Evolutionary conservation across 2,888 invertebrate species (phyloP).

Genomic region (Philhelius pedissequus): DNA sequence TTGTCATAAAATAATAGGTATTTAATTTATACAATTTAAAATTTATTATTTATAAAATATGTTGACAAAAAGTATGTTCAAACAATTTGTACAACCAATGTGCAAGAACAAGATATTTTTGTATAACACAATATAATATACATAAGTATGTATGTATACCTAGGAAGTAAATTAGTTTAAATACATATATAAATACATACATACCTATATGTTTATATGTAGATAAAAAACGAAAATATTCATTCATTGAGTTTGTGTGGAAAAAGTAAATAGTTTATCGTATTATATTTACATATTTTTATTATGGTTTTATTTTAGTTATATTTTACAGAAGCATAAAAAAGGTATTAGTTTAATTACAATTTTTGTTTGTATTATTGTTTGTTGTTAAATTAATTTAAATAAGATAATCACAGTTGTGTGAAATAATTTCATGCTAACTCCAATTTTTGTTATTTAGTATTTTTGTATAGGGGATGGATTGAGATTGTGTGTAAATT

Average conservation of each 20-base stretch:
- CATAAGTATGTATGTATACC: background rate
- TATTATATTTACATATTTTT: background rate
- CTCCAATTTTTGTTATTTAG: background rate
- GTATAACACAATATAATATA: background rate
- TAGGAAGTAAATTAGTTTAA: background rate
- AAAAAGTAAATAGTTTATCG: background rate
- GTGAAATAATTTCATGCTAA: slow-evolving; percentile 56
- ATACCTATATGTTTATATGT: too few relatives aligned
- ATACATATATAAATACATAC: background rate
- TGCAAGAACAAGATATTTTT: background rate
- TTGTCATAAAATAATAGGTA: background rate
- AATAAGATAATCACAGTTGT: slow-evolving; percentile 56
- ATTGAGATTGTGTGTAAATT: slow-evolving; percentile 22
- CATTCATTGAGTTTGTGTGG: background rate
- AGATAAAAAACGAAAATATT: too few relatives aligned
- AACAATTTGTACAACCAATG: background rate
- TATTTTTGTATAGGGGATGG: slow-evolving; percentile 35
- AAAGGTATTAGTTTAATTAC: slow-evolving; percentile 1
- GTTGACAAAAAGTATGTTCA: background rate
- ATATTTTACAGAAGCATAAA: slow-evolving; percentile 31
- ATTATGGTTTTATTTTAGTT: background rate
- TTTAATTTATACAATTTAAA: background rate
- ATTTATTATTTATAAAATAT: background rate
- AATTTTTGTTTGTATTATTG: background rate
- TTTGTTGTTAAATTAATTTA: background rate